Conservation (phyloP, 2,888 invertebrate genomes). For the Sicus ferrugineus region DNA sequence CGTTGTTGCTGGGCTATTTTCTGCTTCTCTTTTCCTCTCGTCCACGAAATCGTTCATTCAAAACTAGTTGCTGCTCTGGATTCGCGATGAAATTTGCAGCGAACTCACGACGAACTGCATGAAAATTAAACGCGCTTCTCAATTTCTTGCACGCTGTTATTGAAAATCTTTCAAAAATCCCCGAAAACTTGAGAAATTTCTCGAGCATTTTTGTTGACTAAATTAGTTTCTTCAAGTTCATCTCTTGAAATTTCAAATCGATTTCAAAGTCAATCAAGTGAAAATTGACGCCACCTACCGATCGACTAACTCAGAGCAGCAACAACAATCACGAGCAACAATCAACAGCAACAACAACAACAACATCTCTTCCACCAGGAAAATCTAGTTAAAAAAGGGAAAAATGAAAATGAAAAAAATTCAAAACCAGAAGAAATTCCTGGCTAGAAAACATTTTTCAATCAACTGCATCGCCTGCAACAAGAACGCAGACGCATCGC, state of each 20-base stretch:
- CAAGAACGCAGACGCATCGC: neutral
- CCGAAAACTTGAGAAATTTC: too few relatives aligned
- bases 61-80: neutral
- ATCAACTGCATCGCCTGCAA: constrained; percentile 12
- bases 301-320: too few relatives aligned
- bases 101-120: neutral
- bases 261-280: too few relatives aligned
- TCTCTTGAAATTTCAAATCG: too few relatives aligned
- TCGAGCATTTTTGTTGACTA: too few relatives aligned
- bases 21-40: too few relatives aligned
- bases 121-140: neutral
- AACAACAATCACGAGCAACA: too few relatives aligned
- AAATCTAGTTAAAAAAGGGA: neutral
- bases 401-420: neutral
- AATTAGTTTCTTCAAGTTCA: too few relatives aligned
- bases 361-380: neutral
- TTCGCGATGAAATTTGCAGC: neutral
- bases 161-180: too few relatives aligned
- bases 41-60: constrained; percentile 1
- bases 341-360: too few relatives aligned
- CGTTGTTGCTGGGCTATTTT: neutral
- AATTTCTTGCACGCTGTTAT: too few relatives aligned
- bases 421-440: neutral
- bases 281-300: too few relatives aligned
- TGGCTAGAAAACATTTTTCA: constrained; percentile 2